Percentiles rank a stretch among this genome's conserved stretches.
Conservation (phyloP, 35 echinoderm and acorn worm species). For the Hemicentrotus pulcherrimus region DNA sequence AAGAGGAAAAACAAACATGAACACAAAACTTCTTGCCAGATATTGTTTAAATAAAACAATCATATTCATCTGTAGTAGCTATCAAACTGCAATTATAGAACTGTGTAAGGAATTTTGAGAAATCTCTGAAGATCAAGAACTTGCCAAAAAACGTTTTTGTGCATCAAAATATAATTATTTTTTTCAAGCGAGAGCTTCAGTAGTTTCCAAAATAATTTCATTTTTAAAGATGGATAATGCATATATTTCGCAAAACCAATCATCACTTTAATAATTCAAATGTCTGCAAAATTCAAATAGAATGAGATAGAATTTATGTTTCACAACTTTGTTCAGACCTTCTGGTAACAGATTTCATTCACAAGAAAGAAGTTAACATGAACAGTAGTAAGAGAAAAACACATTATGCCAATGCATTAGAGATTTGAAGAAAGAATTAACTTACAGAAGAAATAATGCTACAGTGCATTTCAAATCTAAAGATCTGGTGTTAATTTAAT, state of each 20-base stretch:
- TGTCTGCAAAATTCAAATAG: too few relatives aligned
- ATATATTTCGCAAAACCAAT: neutral
- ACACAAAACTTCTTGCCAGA: neutral
- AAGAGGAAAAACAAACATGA: neutral
- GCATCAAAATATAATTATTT: too few relatives aligned
- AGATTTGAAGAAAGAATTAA: neutral
- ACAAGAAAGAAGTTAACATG: neutral
- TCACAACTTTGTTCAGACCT: too few relatives aligned
- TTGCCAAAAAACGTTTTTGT: too few relatives aligned
- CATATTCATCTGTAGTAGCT: neutral
- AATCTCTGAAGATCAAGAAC: too few relatives aligned
- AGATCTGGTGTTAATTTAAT: too few relatives aligned
- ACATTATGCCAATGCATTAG: slow-evolving; percentile 10
- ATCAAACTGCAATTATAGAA: too few relatives aligned
- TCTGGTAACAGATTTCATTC: neutral
- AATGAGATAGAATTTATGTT: too few relatives aligned
- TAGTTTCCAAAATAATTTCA: neutral
- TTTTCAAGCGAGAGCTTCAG: too few relatives aligned
- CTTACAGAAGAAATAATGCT: neutral
- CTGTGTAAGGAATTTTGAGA: too few relatives aligned
- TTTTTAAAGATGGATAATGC: neutral
- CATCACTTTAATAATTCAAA: neutral
- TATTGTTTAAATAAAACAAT: neutral
- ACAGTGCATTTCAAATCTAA: neutral
- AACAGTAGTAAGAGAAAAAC: neutral